Evolutionary conservation across 2,113 vertebrate genomes (phyloP), one percentile per base, ranked within the genome.

Genomic region (Smithornis capensis): DNA sequence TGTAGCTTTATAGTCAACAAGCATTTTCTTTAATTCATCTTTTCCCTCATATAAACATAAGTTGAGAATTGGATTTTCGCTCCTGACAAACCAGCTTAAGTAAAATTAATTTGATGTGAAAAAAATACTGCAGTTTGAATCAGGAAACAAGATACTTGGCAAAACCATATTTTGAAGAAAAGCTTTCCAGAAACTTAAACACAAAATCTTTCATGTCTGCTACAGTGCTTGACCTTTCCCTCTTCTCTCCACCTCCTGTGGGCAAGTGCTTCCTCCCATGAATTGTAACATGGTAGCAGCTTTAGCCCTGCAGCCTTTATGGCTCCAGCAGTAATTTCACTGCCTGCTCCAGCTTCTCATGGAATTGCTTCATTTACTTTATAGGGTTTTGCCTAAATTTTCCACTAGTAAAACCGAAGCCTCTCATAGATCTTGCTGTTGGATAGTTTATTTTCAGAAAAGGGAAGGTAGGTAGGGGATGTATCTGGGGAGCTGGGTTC

Each of bases 331-430:
- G 31, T 49, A 49, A 82, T 52, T 82, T 64, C 80, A 71, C 21
- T 33, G 69, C n/a, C 37, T 29, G 28, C 22, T 80, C 19, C 10
- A 19, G 53, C 37, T 80, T 91, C 89, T 79, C 14, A 42, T 84
- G 50, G n/a, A 94, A 65, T 50, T 53, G 63, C n/a, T 91, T 87
- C 69, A 50, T 87, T 79, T 84, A 84, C 40, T 95, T 94, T 50
- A 83, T 12, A 53, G 23, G 7, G 31, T 19, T 95, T 87, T 89
- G 69, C 53, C 63, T 83, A 45, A 16, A 25, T 88, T 93, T 93
- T 84, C 90, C 82, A 15, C 55, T 69, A 53, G 71, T 92, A 83
- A 92, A 93, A 77, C n/a, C 52, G 49, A 70, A 93, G 40, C 31
- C 7, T 70, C 49, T 92, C 44, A 45, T 27, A 70, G 60, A 52